These are phyloP conservation scores for Dendroctonus ponderosae DNA, from an alignment of 1,140 invertebrate genomes.

Conservation along the genomic window DNA sequence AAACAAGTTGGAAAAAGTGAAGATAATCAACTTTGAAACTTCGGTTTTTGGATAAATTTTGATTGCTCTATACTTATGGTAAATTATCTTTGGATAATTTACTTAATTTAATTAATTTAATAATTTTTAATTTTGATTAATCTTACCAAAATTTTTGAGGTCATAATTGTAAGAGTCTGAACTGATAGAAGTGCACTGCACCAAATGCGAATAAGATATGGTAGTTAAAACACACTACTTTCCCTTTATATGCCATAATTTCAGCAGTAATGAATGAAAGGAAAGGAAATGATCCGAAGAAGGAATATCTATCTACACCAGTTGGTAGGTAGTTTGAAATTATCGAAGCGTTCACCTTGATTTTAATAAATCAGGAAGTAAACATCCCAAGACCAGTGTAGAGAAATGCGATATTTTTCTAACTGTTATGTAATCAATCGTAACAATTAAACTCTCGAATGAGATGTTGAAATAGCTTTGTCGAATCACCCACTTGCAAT, in stretches of 20 bases:
- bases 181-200: slow-evolving; percentile 23
- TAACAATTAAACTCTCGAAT: no score
- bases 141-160: slow-evolving; percentile 31
- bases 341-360: slow-evolving; percentile 26
- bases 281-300: slow-evolving; percentile 17
- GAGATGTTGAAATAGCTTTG: no score
- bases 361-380: slow-evolving; percentile 18
- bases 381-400: background rate
- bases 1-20: no score
- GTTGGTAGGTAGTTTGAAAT: slow-evolving; percentile 10
- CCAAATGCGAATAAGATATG: slow-evolving; percentile 28
- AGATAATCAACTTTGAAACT: no score
- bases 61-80: no score
- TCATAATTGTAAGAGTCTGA: slow-evolving; percentile 13
- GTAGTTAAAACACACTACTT: slow-evolving; percentile 13
- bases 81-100: no score
- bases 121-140: no score
- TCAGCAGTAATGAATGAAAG: slow-evolving; percentile 17
- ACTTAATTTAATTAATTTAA: no score
- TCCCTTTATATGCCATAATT: slow-evolving; percentile 28
- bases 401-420: no score
- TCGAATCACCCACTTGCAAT: no score
- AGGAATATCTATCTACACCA: background rate
- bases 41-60: no score
- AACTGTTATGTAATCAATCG: no score